These are phyloP conservation scores for Panthera tigris DNA, from an alignment of 2,113 vertebrate genomes.

Conservation along the genomic window DNA sequence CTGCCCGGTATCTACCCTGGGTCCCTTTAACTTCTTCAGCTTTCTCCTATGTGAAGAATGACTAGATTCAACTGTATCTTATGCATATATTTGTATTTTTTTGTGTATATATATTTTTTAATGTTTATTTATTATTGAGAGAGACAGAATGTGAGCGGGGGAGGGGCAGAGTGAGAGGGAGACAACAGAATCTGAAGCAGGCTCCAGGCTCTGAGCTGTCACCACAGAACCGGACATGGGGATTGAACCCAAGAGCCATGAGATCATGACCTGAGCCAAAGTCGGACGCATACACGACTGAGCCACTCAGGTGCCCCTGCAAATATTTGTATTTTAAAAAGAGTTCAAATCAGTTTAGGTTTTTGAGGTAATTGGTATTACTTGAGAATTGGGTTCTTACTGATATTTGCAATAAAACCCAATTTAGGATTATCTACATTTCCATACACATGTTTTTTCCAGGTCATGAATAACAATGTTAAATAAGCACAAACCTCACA, in stretches of 20 bases:
- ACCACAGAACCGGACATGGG: too few species aligned
- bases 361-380: neutral
- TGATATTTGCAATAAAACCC: conserved; percentile 14
- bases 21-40: neutral
- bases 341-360: neutral
- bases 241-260: too few species aligned
- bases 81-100: conserved; percentile 11
- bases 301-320: too few species aligned
- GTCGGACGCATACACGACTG: too few species aligned
- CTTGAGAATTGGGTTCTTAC: conserved; percentile 5
- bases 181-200: too few species aligned
- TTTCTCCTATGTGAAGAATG: conserved; percentile 1
- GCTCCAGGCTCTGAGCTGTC: too few species aligned
- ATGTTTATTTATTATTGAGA: too few species aligned
- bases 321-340: conserved; percentile 31
- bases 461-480: neutral
- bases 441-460: neutral
- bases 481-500: neutral
- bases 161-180: too few species aligned
- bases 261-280: too few species aligned
- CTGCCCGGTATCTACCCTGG: neutral
- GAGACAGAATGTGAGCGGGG: too few species aligned
- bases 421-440: neutral
- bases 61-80: neutral
- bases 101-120: too few species aligned